Percentiles rank a stretch among this genome's conserved stretches.
Conservation (phyloP, 2,113 vertebrate species). For the Tragelaphus scriptus region DNA sequence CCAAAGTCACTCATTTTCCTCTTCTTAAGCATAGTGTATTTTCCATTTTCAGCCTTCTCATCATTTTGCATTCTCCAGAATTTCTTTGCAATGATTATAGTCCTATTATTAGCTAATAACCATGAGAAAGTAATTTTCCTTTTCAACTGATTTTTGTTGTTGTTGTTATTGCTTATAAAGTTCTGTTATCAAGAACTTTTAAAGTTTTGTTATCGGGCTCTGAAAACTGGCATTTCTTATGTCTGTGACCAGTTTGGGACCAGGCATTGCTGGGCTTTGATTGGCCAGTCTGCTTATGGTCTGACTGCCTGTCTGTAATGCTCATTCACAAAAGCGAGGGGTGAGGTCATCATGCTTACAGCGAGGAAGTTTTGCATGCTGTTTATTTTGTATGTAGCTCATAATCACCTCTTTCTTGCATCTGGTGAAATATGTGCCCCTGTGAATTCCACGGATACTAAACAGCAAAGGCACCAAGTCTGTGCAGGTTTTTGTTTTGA, state of each 20-base stretch:
- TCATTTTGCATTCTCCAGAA: neutral
- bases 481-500: neutral
- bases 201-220: neutral
- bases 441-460: neutral
- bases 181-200: neutral
- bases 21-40: neutral
- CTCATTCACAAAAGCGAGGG: neutral
- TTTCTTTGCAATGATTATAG: neutral
- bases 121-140: neutral
- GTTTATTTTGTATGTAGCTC: neutral
- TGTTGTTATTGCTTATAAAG: neutral
- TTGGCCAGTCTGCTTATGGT: neutral
- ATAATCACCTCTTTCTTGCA: neutral
- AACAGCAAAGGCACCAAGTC: neutral
- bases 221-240: neutral
- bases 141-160: neutral
- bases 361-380: neutral
- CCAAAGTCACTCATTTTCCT: neutral
- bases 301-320: neutral
- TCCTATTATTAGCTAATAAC: neutral
- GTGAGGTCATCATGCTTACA: neutral
- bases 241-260: neutral
- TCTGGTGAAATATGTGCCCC: neutral
- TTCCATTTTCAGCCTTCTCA: neutral
- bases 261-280: neutral